These are phyloP conservation scores for Tiliqua scincoides DNA, from an alignment of 2,113 vertebrate species.

Conservation along the genomic window DNA sequence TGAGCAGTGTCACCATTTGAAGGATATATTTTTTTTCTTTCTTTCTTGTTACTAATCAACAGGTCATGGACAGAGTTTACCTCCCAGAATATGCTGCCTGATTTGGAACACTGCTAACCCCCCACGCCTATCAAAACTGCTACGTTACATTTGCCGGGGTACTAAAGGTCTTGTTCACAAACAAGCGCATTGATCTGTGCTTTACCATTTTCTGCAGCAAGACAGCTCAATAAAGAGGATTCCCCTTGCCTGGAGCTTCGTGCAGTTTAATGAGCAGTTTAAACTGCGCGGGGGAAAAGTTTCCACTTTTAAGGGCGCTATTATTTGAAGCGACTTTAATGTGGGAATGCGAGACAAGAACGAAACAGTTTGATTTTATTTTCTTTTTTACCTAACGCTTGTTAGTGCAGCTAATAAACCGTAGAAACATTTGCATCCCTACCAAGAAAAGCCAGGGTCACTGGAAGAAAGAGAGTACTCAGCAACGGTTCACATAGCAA, in stretches of 20 bases:
- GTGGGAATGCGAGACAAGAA: slow-evolving; percentile 51
- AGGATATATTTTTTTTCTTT: background rate
- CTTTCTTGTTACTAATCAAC: slow-evolving; percentile 2
- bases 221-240: slow-evolving; percentile 18
- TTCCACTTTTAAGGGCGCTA: slow-evolving; percentile 28
- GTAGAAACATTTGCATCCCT: background rate
- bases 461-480: background rate
- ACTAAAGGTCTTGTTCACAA: slow-evolving; percentile 42
- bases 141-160: slow-evolving; percentile 41
- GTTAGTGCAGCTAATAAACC: slow-evolving; percentile 27
- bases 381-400: slow-evolving; percentile 60
- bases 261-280: slow-evolving; percentile 43
- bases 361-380: slow-evolving; percentile 57
- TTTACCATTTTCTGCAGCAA: slow-evolving; percentile 41
- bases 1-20: background rate
- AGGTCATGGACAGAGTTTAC: slow-evolving; percentile 38
- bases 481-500: background rate
- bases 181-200: slow-evolving; percentile 51
- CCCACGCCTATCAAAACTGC: slow-evolving; percentile 44
- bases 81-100: slow-evolving; percentile 25
- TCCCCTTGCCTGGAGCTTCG: slow-evolving; percentile 31
- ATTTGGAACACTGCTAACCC: slow-evolving; percentile 30
- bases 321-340: slow-evolving; percentile 54
- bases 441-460: background rate
- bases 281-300: slow-evolving; percentile 32